phyloP scores from a whole-genome alignment of 2,888 invertebrate species.

The Ashinkailepas kermadecensis region DNA sequence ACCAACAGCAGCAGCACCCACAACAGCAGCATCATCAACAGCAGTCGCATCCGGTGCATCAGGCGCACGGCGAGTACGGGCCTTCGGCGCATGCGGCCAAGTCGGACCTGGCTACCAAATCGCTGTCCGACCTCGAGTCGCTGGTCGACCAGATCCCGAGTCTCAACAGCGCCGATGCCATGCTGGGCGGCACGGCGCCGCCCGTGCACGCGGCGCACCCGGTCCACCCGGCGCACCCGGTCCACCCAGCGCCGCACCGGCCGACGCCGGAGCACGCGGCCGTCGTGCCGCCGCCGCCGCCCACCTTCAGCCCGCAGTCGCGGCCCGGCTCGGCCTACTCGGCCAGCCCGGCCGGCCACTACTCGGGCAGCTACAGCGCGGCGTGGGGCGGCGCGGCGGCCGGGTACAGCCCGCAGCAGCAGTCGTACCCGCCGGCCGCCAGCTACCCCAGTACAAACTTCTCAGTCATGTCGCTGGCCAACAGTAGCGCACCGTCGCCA shows the following conservation, averaged over 20 bases:
- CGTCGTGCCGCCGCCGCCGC: constrained; percentile 32
- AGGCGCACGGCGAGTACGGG: no score
- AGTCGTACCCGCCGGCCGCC: constrained; percentile 39
- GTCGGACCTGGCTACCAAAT: constrained; percentile 39
- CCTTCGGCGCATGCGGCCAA: constrained; percentile 42
- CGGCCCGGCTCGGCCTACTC: constrained; percentile 35
- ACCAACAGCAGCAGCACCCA: no score
- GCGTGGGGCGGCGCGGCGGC: constrained; percentile 3
- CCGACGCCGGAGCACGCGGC: constrained; percentile 21
- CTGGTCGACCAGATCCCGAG: constrained; percentile 86
- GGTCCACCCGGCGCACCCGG: constrained; percentile 37
- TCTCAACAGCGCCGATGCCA: constrained; percentile 59
- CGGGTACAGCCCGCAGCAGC: constrained; percentile 35
- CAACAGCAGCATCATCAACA: no score
- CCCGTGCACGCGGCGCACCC: constrained; percentile 36
- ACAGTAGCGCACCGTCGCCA: background rate
- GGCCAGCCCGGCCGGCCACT: constrained; percentile 26
- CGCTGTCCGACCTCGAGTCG: constrained; percentile 69
- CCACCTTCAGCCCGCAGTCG: constrained; percentile 34
- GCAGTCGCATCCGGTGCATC: no score
- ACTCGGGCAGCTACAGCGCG: constrained; percentile 26
- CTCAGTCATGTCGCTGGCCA: constrained; percentile 39
- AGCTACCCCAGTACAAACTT: constrained; percentile 40
- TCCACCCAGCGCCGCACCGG: constrained; percentile 28
- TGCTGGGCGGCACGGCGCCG: background rate